Evolutionary conservation across 2,888 invertebrate species (phyloP), one percentile per base, ranked within the genome.

Genomic region (Torymus tubicola): DNA sequence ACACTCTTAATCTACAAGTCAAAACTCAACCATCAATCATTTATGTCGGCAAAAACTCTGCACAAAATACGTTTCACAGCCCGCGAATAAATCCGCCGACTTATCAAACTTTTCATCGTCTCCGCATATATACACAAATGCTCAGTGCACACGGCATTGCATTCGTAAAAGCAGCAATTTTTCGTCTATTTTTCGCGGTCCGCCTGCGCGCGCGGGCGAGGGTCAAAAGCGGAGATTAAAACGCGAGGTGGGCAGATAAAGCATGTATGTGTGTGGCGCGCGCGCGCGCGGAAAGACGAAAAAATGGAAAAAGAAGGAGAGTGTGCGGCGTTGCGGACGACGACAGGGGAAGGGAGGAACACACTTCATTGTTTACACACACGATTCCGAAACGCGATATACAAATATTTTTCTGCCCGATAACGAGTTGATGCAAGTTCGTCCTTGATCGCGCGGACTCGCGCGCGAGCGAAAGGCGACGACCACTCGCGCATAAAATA

Each of bases 401-500:
- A 58, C 18, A 24, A 68, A 69, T 55, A 69, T 79, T 70, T 70
- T 71, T 78, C 65, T 58, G 78, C 14, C 67, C 61, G 72, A 78
- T 78, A 78, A 78, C 72, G 60, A 65, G 67, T 61, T 18, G 55
- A 78, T 68, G 65, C 42, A 63, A 73, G 63, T 21, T 78, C 61
- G 73, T 58, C 65, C 78, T 78, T 78, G 68, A 78, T 67, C 55
- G 78, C 67, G 65, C n/a, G n/a, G 67, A 42, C 42, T 57, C 10
- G 14, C 55, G 57, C 60, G 60, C 11, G 18, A 55, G 52, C 53
- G 53, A 13, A 53, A 12, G 64, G 84, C 83, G 81, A 84, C 84
- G 83, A 81, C 83, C 84, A 75, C 83, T 78, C 70, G 81, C 55
- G 24, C 57, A 31, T 57, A 31, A 57, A 31, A 64, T 64, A 50